Base-by-base conservation (phyloP, 2,888 invertebrate genomes). In the Drosophila differens region DNA sequence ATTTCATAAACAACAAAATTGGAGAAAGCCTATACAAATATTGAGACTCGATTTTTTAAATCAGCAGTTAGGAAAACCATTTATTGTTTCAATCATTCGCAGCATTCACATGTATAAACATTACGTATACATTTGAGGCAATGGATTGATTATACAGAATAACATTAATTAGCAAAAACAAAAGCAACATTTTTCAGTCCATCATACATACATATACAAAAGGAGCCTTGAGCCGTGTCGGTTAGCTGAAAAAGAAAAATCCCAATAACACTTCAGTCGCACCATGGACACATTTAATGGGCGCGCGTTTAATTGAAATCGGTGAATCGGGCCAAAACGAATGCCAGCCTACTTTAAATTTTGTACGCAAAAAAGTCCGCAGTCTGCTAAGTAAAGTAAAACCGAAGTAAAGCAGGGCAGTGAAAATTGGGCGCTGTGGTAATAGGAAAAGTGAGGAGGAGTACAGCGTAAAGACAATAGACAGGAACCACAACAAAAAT, bases 401-500 rank as follows among this genome's bases (percentile, higher is more conserved):
- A 63, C 44, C 54, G 68, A 44, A 59, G 10, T 44, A 33, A 58
- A 32, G 51, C 57, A 51, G 30, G 39, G 55, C 55, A 57, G 39
- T 14, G 33, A 32, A 25, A 44, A 28, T 22, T 30, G 44, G 49
- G 57, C 41, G 52, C 41, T 39, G 59, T 28, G 41, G 58, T n/a
- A 32, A 33, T 7, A 25, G 32, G 39, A n/a, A 64, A 60, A 47
- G 63, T 49, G 71, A 58, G 55, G 61, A 64, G 55, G 66, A 64
- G 59, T 62, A 59, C 58, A 53, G 70, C 76, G 74, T 79, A 73
- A 78, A 89, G 85, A 86, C 85, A 86, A 86, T 87, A 89, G 85
- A 89, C 85, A 89, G 85, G 83, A 89, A 87, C 85, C 85, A 90
- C 86, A 87, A 90, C 90, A 85, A 77, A 90, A 87, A 87, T 87